These are phyloP conservation scores for Chroicocephalus ridibundus DNA, from an alignment of 2,113 vertebrate genomes.

Conservation along the genomic window DNA sequence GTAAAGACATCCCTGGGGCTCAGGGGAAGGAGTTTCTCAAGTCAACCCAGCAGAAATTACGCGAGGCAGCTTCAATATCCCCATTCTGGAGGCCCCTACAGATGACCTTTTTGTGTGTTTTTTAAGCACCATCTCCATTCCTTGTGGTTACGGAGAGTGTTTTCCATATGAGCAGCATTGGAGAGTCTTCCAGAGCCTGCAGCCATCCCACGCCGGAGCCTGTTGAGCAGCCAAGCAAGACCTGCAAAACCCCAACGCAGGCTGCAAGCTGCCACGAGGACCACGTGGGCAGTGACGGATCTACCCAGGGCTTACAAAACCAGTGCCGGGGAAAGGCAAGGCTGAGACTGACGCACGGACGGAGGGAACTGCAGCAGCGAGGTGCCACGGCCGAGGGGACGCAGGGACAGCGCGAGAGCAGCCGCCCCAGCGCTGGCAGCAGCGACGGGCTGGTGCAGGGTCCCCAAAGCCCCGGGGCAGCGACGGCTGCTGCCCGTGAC, in stretches of 20 bases:
- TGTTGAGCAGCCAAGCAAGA: neutral
- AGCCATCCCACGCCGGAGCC: neutral
- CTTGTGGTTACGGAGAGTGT: neutral
- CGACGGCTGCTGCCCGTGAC: neutral
- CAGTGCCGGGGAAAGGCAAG: accelerated
- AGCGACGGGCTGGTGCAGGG: accelerated
- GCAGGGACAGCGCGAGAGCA: accelerated
- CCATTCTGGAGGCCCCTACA: neutral
- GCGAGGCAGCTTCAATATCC: accelerated
- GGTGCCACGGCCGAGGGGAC: accelerated
- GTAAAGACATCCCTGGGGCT: neutral
- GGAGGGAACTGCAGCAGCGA: neutral
- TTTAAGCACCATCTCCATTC: neutral
- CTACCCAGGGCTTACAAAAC: neutral
- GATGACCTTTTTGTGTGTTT: neutral
- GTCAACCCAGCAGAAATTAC: neutral
- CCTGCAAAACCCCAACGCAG: neutral
- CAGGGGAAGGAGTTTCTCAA: neutral
- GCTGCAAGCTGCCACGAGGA: neutral
- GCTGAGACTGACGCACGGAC: accelerated
- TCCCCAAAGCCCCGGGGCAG: neutral
- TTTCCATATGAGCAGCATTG: constrained; percentile 11
- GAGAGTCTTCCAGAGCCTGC: constrained; percentile 8
- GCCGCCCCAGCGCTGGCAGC: neutral
- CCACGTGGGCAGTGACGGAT: neutral